phyloP scores from a whole-genome alignment of 1,140 invertebrate species.

The Ruditapes philippinarum region DNA sequence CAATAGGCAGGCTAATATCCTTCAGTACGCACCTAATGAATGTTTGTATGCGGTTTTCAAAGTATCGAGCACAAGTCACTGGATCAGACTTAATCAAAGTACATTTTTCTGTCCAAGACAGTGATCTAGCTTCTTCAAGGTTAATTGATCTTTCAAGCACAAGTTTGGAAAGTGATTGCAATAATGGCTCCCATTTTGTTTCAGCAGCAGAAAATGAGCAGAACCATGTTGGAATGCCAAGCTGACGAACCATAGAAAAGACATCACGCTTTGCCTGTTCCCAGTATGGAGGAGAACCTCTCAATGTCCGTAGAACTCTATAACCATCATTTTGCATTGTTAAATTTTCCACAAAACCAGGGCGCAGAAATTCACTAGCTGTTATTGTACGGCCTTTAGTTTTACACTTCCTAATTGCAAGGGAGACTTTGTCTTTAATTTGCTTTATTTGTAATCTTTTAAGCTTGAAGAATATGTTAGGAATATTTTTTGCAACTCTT shows the following conservation, averaged over 20 bases:
- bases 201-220: constrained; percentile 68
- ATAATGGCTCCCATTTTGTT: constrained; percentile 68
- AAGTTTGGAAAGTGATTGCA: constrained; percentile 52
- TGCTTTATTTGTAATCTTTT: constrained; percentile 75
- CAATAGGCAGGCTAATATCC: constrained; percentile 48
- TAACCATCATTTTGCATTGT: constrained; percentile 72
- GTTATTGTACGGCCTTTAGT: constrained; percentile 62
- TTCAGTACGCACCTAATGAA: constrained; percentile 53
- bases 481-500: constrained; percentile 49
- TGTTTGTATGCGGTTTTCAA: constrained; percentile 63
- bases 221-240: constrained; percentile 69
- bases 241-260: constrained; percentile 71
- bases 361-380: constrained; percentile 53
- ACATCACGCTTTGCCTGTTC: constrained; percentile 64
- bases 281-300: constrained; percentile 72
- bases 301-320: constrained; percentile 63
- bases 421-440: constrained; percentile 64
- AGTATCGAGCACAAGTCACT: constrained; percentile 66
- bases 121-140: constrained; percentile 40
- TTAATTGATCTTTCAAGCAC: constrained; percentile 7
- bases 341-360: constrained; percentile 60
- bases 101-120: constrained; percentile 58
- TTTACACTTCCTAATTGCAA: constrained; percentile 70
- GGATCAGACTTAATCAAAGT: constrained; percentile 68
- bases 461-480: constrained; percentile 71